Evolutionary conservation across 1,140 invertebrate species (phyloP), one percentile per base, ranked within the genome.

Genomic region (Andricus grossulariae): DNA sequence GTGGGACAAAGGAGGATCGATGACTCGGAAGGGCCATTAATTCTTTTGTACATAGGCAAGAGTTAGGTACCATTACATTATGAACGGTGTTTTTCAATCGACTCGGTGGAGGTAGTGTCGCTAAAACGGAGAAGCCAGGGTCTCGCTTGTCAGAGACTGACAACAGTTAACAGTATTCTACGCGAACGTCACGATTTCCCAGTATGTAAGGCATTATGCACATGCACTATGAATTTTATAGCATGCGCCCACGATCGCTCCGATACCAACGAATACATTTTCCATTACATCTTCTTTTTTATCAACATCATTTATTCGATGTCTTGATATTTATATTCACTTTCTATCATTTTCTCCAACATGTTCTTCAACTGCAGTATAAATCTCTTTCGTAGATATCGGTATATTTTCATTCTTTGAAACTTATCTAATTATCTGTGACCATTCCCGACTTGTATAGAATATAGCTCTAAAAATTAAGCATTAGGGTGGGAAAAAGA

Each of bases 111-210:
- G 60, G 60, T 39, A 39, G 60, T 66, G 21, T 66, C 60, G 25
- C 60, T 66, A 66, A 66, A 66, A 32, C 39, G 25, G 60, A 66
- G 60, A 72, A 21, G 19, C 55, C 55, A n/a, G 50, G 71, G 76
- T 81, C 71, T 78, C 74, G 75, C 49, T 72, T 70, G 71, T 72
- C 73, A 39, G 57, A 73, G 77, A 82, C 78, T 76, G 74, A 71
- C 54, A 75, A 50, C 21, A 21, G 70, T 79, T 83, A 80, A 80
- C 79, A 77, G 82, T 83, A 83, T 76, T 73, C 15, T 51, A 75
- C 52, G 71, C 73, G 77, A 82, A 82, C 80, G 66, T 55, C 50
- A 15, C 74, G 50, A 57, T 76, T 76, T 54, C 18, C 57, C 60
- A 45, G 11, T 39, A 57, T 39, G 54, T 55, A 54, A 54, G 52